Conservation (phyloP, 2,797 vertebrate genomes). For the Caiman crocodilus region DNA sequence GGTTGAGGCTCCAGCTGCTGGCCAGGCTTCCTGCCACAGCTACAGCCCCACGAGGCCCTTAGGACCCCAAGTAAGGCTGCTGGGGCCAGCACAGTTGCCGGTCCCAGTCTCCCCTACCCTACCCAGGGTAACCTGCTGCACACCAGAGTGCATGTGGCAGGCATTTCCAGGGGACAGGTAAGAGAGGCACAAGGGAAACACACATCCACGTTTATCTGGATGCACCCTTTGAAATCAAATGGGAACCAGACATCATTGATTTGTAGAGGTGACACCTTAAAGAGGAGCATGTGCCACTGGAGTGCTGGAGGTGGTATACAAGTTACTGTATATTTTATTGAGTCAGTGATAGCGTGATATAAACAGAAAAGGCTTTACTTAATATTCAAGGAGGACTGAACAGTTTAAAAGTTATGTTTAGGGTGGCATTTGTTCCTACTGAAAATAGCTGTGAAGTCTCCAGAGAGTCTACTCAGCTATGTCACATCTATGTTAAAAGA, state of each 20-base stretch:
- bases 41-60: too few relatives aligned
- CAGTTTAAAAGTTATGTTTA: slow-evolving; percentile 70
- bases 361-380: slow-evolving; percentile 41
- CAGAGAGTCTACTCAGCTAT: slow-evolving; percentile 44
- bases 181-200: too few relatives aligned
- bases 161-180: too few relatives aligned
- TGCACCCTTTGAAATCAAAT: neutral
- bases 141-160: too few relatives aligned
- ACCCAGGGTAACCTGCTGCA: too few relatives aligned
- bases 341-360: slow-evolving; percentile 22
- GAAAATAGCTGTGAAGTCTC: slow-evolving; percentile 61
- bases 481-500: slow-evolving; percentile 44
- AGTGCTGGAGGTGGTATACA: neutral
- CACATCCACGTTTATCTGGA: too few relatives aligned
- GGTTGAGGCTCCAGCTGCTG: too few relatives aligned
- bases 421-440: slow-evolving; percentile 57
- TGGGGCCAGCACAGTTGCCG: too few relatives aligned
- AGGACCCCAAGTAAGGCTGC: too few relatives aligned
- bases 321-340: neutral
- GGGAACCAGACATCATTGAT: neutral
- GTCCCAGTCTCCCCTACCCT: too few relatives aligned
- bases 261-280: neutral
- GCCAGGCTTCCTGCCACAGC: too few relatives aligned
- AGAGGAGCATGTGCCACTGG: slow-evolving; percentile 7
- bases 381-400: slow-evolving; percentile 59